A percentile compares a stretch with the other conserved stretches of the same genome.
These are phyloP conservation scores for Hoplodrina blanda DNA, from an alignment of 2,888 invertebrate species.

Conservation along the genomic window DNA sequence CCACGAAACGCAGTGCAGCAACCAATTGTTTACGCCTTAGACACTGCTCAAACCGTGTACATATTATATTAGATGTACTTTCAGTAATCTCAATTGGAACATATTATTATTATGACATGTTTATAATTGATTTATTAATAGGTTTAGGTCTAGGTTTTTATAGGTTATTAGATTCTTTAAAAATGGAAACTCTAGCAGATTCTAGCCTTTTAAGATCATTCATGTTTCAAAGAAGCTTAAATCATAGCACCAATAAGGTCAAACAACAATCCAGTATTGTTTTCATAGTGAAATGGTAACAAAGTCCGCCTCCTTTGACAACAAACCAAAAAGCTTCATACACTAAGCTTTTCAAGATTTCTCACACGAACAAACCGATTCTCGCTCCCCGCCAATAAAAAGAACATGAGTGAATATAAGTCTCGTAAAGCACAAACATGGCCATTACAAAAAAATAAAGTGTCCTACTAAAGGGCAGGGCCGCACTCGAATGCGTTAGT, in stretches of 20 bases:
- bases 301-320: not conserved
- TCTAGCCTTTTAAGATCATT: too few relatives aligned
- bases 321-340: not conserved
- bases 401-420: conserved; percentile 78
- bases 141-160: too few relatives aligned
- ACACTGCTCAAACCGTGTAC: too few relatives aligned
- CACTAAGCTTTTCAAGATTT: conserved; percentile 67
- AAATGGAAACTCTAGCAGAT: not conserved
- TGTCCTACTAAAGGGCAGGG: conserved; percentile 88
- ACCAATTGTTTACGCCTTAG: too few relatives aligned
- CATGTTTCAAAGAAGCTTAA: too few relatives aligned
- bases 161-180: too few relatives aligned
- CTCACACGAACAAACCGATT: conserved; percentile 73
- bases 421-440: conserved; percentile 69
- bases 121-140: too few relatives aligned
- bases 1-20: too few relatives aligned
- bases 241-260: not conserved
- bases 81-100: too few relatives aligned
- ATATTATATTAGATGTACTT: too few relatives aligned
- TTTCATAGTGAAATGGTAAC: not conserved
- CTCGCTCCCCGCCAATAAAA: conserved; percentile 77
- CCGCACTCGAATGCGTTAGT: conserved; percentile 81
- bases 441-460: conserved; percentile 82
- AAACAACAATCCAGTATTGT: too few relatives aligned
- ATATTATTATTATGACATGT: too few relatives aligned